Conservation (phyloP, 2,888 invertebrate genomes). For the Boloria selene region DNA sequence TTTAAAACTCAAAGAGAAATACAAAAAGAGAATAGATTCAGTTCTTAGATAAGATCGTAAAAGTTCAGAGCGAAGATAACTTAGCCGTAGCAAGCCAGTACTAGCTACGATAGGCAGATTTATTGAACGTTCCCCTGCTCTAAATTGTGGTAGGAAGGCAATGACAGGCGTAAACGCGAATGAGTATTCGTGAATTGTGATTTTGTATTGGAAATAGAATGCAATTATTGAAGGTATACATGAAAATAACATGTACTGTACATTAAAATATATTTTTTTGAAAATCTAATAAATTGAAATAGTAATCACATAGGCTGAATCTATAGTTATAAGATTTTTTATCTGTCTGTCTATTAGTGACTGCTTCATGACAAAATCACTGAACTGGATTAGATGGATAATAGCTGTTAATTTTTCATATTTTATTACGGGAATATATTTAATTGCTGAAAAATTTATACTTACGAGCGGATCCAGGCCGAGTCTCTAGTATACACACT, state of each 20-base stretch:
- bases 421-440: too few relatives aligned
- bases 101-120: conserved; percentile 16
- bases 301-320: not conserved
- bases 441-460: too few relatives aligned
- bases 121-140: conserved; percentile 16
- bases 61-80: conserved; percentile 10
- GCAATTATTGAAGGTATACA: not conserved
- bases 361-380: too few relatives aligned
- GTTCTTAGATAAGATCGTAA: conserved; percentile 14
- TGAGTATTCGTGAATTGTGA: conserved; percentile 9
- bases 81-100: conserved; percentile 10
- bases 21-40: not conserved
- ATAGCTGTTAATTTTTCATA: too few relatives aligned
- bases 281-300: too few relatives aligned
- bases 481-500: too few relatives aligned
- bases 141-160: conserved; percentile 14
- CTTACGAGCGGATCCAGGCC: too few relatives aligned
- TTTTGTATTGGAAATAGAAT: conserved; percentile 12
- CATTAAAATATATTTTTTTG: too few relatives aligned
- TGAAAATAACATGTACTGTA: too few relatives aligned
- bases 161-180: conserved; percentile 14
- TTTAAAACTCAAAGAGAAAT: too few relatives aligned
- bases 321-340: not conserved
- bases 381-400: too few relatives aligned
- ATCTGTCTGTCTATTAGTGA: too few relatives aligned